Evolutionary conservation across 2,888 invertebrate species (phyloP), one percentile per base, ranked within the genome.

Genomic region (Tachystola acroxantha): DNA sequence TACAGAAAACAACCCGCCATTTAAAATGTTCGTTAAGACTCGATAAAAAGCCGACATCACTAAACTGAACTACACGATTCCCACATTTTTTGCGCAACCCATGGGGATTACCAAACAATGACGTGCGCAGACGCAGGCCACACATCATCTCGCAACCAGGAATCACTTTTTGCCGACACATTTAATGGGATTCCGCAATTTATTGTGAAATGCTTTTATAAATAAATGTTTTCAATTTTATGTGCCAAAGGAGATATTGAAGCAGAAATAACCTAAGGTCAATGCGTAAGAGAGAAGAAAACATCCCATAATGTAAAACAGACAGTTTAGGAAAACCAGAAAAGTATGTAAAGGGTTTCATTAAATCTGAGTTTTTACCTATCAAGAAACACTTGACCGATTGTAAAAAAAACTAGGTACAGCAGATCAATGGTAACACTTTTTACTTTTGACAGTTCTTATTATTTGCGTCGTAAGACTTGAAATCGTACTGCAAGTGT

Each of bases 151-250:
- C 58, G 54, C 59, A 68, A 66, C 62, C 48, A 69, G 60, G 57
- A 48, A 45, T 53, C 36, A 57, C 56, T 77, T 79, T 82, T 82
- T 81, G 69, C 67, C 43, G 63, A 57, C 50, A 62, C 49, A 47
- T 67, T 76, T 80, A 79, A 85, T 81, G 70, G 76, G 78, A 81
- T 82, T 63, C 54, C 50, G 47, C 52, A 67, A 61, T 71, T 67
- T 70, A 76, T 78, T 69, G 49, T 57, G 50, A 58, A 61, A 64
- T 51, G 50, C 51, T 59, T 56, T 49, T 45, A 43, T 48, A 53
- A 53, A 58, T 55, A 53, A 37, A 40, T 42, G 39, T 42, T 42
- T 41, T 31, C 36, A 45, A 46, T 43, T 46, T 39, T 39, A 48
- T 40, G 31, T 35, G 31, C 36, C 19, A 41, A 27, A 10, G 31